Conservation (phyloP, 2,113 vertebrate species). For the Ibidorhyncha struthersii region DNA sequence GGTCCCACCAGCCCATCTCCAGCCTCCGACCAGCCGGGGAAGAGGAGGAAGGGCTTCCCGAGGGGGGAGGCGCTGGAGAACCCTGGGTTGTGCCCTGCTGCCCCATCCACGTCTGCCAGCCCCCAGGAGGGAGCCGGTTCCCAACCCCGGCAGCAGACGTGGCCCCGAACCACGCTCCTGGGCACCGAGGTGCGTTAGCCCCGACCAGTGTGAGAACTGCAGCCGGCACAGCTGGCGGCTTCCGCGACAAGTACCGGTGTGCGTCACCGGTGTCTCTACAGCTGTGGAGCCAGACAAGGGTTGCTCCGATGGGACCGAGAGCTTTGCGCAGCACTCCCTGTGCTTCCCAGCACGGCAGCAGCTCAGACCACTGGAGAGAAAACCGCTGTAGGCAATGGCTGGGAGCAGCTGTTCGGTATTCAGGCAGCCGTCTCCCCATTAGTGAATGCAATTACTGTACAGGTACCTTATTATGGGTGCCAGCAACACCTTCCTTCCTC, state of each 20-base stretch:
- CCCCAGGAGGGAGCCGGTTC: not conserved
- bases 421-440: not conserved
- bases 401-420: not conserved
- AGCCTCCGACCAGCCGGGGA: not conserved
- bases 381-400: fast-evolving
- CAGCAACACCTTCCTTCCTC: not conserved
- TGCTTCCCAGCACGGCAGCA: not conserved
- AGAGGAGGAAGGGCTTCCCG: not conserved
- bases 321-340: fast-evolving
- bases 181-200: fast-evolving
- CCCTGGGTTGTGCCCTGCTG: fast-evolving
- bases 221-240: not conserved
- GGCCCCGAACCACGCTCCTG: not conserved
- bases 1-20: fast-evolving
- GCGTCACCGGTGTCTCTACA: fast-evolving
- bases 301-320: fast-evolving
- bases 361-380: not conserved
- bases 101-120: not conserved
- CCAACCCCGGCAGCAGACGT: not conserved
- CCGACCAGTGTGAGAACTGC: fast-evolving
- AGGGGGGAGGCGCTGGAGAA: not conserved
- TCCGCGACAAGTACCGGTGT: fast-evolving
- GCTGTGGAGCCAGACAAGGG: fast-evolving
- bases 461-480: fast-evolving
- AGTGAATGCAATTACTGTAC: not conserved